These are phyloP conservation scores for Neopipo cinnamomea DNA, from an alignment of 2,113 vertebrate genomes.

Conservation along the genomic window DNA sequence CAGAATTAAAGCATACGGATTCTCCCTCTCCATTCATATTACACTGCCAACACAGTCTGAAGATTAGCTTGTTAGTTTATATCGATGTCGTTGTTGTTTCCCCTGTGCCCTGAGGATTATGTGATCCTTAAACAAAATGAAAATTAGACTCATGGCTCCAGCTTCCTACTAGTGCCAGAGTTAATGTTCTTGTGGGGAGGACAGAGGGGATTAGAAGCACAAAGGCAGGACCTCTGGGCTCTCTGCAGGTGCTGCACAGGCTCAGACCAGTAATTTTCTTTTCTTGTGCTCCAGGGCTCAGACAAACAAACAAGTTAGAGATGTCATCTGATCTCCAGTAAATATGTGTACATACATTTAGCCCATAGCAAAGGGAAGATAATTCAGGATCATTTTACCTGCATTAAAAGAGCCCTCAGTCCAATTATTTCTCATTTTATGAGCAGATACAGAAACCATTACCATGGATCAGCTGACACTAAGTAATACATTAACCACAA, in stretches of 20 bases:
- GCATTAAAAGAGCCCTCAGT: conserved; percentile 25
- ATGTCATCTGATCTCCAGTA: conserved; percentile 17
- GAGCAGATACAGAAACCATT: background rate
- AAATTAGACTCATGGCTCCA: conserved; percentile 20
- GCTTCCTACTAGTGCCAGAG: background rate
- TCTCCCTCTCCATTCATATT: background rate
- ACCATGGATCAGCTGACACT: background rate
- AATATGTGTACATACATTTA: background rate
- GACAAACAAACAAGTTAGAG: background rate
- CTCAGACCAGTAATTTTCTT: background rate
- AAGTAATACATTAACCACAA: background rate
- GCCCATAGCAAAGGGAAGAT: background rate
- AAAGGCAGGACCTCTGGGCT: background rate
- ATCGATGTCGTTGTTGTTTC: background rate
- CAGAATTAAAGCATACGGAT: background rate
- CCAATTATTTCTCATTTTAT: conserved; percentile 40
- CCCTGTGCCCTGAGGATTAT: background rate
- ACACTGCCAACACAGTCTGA: background rate
- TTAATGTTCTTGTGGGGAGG: background rate
- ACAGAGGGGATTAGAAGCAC: background rate
- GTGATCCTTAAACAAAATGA: conserved; percentile 15
- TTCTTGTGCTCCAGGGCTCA: background rate
- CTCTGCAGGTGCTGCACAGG: background rate
- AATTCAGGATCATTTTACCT: conserved; percentile 24
- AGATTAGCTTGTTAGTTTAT: conserved; percentile 19